phyloP scores from a whole-genome alignment of 2,888 invertebrate species.

The Meiosimyza platycephala region DNA sequence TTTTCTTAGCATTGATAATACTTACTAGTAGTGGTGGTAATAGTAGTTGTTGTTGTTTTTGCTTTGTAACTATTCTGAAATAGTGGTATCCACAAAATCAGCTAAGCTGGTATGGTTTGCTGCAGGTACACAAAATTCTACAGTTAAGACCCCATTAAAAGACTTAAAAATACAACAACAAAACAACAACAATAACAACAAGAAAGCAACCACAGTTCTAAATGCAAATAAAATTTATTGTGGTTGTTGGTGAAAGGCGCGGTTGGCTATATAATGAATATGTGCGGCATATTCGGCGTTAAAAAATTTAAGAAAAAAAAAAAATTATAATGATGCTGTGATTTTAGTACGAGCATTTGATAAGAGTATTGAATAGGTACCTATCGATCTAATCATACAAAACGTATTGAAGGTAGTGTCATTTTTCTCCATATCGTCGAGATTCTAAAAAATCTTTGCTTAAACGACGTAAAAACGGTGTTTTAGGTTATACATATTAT shows the following conservation, averaged over 20 bases:
- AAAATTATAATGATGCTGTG: too few species aligned
- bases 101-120: neutral
- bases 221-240: constrained; percentile 16
- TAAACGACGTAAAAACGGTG: too few species aligned
- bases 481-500: too few species aligned
- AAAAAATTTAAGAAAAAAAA: too few species aligned
- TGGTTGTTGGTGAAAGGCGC: constrained; percentile 31
- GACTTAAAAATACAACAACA: constrained; percentile 34
- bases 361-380: too few species aligned
- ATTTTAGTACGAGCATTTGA: too few species aligned
- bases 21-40: neutral
- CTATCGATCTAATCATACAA: too few species aligned
- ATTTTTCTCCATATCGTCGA: too few species aligned
- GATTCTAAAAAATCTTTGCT: too few species aligned
- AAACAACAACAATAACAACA: constrained; percentile 47
- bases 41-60: neutral
- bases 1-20: neutral
- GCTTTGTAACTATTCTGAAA: neutral
- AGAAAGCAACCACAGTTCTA: neutral
- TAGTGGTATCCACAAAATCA: neutral
- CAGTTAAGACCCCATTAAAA: constrained; percentile 4
- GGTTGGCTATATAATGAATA: neutral
- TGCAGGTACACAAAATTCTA: constrained; percentile 7
- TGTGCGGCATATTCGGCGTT: too few species aligned
- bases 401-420: too few species aligned